Percentiles rank a stretch among this genome's conserved stretches.
Evolutionary conservation across 53 echinoderm and acorn worm species (phyloP).

Genomic region (Actinopyga echinites): DNA sequence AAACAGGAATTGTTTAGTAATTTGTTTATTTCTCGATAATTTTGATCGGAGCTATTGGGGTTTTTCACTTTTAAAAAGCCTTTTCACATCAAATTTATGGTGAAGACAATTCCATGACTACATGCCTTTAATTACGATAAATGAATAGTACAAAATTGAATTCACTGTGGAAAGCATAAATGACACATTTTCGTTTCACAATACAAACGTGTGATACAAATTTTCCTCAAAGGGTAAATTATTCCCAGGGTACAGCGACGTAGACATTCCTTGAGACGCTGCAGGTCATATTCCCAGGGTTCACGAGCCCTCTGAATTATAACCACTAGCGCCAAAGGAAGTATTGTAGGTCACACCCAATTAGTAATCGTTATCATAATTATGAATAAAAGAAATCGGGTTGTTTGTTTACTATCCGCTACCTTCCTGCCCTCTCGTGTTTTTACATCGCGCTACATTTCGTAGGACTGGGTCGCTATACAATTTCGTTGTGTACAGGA

Average conservation of each 20-base stretch:
- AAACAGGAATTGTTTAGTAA: too few species aligned
- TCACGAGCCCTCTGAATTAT: not conserved
- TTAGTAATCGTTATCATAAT: not conserved
- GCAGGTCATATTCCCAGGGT: not conserved
- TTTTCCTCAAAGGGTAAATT: too few species aligned
- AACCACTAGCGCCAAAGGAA: not conserved
- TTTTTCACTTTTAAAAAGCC: too few species aligned
- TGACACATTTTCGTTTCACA: too few species aligned
- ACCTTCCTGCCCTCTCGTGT: not conserved
- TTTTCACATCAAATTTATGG: too few species aligned
- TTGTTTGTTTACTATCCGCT: constrained; percentile 11
- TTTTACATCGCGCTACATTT: not conserved
- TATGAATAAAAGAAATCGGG: constrained; percentile 10
- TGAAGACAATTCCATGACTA: too few species aligned
- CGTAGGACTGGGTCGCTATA: not conserved
- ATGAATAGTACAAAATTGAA: too few species aligned
- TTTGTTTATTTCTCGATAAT: too few species aligned
- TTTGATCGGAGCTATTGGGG: too few species aligned
- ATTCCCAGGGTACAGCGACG: not conserved
- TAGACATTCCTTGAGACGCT: constrained; percentile 2
- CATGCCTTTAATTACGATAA: too few species aligned
- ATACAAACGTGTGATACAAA: too few species aligned
- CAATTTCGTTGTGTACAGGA: constrained; percentile 11
- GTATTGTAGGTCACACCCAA: constrained; percentile 12
- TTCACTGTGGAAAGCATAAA: too few species aligned